Conservation (phyloP, 1,140 invertebrate species). For the Phenacoccus solenopsis region DNA sequence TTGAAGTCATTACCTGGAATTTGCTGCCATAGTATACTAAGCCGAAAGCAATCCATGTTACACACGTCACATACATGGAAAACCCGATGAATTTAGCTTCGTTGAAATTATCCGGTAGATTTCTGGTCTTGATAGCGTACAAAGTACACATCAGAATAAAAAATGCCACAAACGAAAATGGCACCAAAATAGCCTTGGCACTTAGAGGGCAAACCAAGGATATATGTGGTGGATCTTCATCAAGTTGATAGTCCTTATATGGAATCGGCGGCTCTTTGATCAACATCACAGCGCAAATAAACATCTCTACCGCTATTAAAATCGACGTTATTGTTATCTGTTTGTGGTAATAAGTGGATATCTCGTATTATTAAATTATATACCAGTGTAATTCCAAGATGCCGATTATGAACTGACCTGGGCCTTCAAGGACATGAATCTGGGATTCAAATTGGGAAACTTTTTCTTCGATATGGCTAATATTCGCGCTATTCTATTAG, state of each 20-base stretch:
- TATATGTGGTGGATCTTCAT: neutral
- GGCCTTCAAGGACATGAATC: constrained; percentile 59
- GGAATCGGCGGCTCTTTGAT: neutral
- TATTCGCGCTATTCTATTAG: constrained; percentile 80
- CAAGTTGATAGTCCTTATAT: neutral
- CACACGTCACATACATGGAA: constrained; percentile 77
- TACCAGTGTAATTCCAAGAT: no score
- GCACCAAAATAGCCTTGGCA: neutral
- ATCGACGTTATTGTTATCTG: neutral
- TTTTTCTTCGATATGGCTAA: constrained; percentile 80
- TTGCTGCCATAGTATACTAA: constrained; percentile 71
- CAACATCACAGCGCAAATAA: neutral
- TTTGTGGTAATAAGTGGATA: no score
- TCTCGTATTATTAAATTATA: no score
- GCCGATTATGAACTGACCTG: no score
- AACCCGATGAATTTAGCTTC: constrained; percentile 73
- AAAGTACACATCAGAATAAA: constrained; percentile 66
- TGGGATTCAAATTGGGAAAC: constrained; percentile 82
- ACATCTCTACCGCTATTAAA: neutral
- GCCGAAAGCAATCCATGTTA: constrained; percentile 79
- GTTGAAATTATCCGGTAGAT: constrained; percentile 80
- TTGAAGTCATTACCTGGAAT: constrained; percentile 49
- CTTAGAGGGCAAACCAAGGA: neutral
- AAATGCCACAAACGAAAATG: constrained; percentile 61
- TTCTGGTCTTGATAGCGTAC: constrained; percentile 74